Evolutionary conservation across 2,113 vertebrate genomes (phyloP).

Genomic region (Piliocolobus tephrosceles): DNA sequence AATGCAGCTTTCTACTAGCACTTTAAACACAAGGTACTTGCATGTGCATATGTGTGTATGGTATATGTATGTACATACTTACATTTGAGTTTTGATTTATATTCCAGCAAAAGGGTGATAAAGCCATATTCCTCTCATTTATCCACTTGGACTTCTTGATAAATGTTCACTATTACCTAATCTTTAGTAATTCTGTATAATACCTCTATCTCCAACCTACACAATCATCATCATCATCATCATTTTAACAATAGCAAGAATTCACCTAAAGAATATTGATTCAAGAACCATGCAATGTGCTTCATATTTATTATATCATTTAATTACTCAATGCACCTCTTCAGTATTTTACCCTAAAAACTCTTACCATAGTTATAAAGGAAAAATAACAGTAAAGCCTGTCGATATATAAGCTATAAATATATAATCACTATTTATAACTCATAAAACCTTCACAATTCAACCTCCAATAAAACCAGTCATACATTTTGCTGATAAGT

Average conservation of each 20-base stretch:
- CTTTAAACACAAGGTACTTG: neutral
- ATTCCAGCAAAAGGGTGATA: neutral
- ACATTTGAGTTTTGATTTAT: neutral
- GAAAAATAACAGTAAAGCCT: neutral
- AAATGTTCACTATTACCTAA: neutral
- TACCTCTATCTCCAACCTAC: neutral
- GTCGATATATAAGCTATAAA: neutral
- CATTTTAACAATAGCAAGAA: neutral
- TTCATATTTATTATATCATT: neutral
- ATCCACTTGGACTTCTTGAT: neutral
- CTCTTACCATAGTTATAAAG: conserved; percentile 1
- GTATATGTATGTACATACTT: rapidly evolving
- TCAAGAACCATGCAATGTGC: neutral
- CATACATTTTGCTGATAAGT: conserved; percentile 47
- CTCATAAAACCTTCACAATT: conserved; percentile 35
- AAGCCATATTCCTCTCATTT: neutral
- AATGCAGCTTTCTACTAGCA: neutral
- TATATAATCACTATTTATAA: conserved; percentile 13
- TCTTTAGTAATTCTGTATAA: neutral
- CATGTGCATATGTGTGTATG: neutral
- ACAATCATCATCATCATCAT: neutral
- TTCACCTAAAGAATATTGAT: neutral
- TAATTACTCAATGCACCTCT: neutral
- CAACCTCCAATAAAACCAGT: neutral
- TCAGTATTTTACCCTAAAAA: neutral